These are phyloP conservation scores for Lycocorax pyrrhopterus DNA, from an alignment of 2,113 vertebrate species.

Conservation along the genomic window DNA sequence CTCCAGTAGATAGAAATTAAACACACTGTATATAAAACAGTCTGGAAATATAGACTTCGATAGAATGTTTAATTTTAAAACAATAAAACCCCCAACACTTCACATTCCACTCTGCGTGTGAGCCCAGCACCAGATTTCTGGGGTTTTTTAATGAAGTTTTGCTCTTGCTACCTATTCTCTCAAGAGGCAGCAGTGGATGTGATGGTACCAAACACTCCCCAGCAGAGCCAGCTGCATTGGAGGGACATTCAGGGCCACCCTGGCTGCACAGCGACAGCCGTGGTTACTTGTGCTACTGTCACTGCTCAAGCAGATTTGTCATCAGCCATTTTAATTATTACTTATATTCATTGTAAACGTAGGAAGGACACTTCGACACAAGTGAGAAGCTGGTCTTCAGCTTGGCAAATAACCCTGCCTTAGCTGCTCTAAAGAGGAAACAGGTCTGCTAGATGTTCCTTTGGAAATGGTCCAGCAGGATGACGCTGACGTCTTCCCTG, in stretches of 20 bases:
- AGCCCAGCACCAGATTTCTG: neutral
- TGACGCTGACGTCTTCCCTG: neutral
- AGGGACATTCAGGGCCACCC: neutral
- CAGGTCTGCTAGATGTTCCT: neutral
- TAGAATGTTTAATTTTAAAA: neutral
- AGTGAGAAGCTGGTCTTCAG: neutral
- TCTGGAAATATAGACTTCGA: neutral
- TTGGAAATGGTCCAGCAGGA: neutral
- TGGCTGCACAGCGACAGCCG: accelerated
- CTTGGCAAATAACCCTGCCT: neutral
- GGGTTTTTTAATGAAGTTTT: neutral
- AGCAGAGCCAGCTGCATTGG: neutral
- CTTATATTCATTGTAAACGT: neutral
- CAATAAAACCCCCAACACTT: neutral
- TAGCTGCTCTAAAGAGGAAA: neutral
- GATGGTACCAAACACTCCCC: neutral
- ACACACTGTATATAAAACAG: neutral
- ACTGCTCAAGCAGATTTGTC: neutral
- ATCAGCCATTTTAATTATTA: neutral
- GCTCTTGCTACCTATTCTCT: neutral
- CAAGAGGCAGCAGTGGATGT: neutral
- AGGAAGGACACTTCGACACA: accelerated
- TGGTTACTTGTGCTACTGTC: neutral
- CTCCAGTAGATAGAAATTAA: neutral
- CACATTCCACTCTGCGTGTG: accelerated